Base-by-base conservation (phyloP, 2,113 vertebrate species). In the Percopsis transmontana region DNA sequence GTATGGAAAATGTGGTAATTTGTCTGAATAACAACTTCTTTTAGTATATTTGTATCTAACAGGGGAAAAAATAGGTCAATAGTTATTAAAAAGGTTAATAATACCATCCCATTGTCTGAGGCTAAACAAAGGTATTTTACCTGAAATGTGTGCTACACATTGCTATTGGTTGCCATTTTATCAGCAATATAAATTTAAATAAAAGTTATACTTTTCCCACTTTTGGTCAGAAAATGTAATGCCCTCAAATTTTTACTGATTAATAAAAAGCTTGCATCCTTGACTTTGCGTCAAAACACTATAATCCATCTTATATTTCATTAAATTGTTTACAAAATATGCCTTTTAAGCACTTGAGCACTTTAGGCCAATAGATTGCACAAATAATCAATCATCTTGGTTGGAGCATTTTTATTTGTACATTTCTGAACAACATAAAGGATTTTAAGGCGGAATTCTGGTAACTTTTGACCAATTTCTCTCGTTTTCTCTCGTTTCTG, bases 171-270 rank as follows among this genome's bases (percentile, higher is more conserved):
- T 62, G 11, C 60, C 20, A 19, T 66, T 79, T 70, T 20, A 41
- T 19, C 20, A 63, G n/a, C 11, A 73, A 64, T 65, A 63, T 58
- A 74, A 74, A 16, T 56, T 56, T n/a, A 6, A 56, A 9, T 33
- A 56, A 38, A 56, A 19, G 54, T 56, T 56, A 21, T 18, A 16
- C 38, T 62, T 65, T 60, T 18, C 45, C 61, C 58, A 71, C 66
- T 64, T 10, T 83, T 79, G 56, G 63, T 74, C 63, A 65, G 38
- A 66, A 69, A 53, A 47, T 57, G 66, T 72, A 85, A 62, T 64
- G 56, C 55, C 67, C 74, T 76, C 23, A 15, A 65, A 67, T 70
- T 57, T 27, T 33, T 77, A 81, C 82, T 72, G 87, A 88, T 76
- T 66, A 75, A 62, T 58, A 61, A 70, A 82, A 62, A 79, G 67